Conservation (phyloP, 2,797 vertebrate genomes). For the Micrastur ruficollis region DNA sequence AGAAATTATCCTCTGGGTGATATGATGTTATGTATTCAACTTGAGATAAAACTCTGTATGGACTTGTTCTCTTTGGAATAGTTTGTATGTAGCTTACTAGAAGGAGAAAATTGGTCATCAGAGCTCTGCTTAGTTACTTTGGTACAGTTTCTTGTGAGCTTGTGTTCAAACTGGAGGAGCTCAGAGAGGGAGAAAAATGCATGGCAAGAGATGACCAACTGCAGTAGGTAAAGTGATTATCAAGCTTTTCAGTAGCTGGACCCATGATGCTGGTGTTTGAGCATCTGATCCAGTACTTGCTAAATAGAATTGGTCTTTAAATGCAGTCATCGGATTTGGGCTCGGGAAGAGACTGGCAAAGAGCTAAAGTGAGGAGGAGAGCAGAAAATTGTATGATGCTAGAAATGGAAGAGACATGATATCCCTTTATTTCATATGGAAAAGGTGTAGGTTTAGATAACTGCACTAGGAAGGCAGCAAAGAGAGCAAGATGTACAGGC, state of each 20-base stretch:
- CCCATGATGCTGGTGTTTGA: rapidly evolving
- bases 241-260: not conserved
- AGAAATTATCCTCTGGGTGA: not conserved
- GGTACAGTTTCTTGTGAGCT: not conserved
- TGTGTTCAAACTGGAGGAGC: not conserved
- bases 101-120: not conserved
- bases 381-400: rapidly evolving
- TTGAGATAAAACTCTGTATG: not conserved
- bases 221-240: not conserved
- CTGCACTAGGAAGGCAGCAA: not conserved
- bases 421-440: not conserved
- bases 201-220: not conserved
- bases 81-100: not conserved
- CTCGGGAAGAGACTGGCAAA: not conserved
- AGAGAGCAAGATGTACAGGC: not conserved
- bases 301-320: not conserved
- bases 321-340: not conserved
- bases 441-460: not conserved
- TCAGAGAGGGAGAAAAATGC: not conserved
- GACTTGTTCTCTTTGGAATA: not conserved
- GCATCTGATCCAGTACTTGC: not conserved
- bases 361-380: not conserved
- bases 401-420: not conserved
- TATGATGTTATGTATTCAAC: not conserved
- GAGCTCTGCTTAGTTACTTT: not conserved